phyloP scores from a whole-genome alignment of 2,113 vertebrate species.

The Chionis minor region DNA sequence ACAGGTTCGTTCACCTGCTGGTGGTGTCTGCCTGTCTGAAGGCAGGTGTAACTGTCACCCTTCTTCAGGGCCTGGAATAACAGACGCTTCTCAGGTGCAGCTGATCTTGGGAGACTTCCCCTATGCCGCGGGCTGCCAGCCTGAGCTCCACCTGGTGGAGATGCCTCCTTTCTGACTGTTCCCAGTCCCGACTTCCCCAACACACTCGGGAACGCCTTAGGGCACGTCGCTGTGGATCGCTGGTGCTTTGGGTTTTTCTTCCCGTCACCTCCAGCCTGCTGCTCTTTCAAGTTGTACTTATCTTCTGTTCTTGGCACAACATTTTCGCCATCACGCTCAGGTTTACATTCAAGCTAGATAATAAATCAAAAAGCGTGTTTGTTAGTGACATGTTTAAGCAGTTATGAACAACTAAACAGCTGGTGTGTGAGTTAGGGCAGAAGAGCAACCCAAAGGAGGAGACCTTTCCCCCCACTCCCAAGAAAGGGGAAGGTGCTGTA shows the following conservation, averaged over 20 bases:
- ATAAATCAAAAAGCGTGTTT: background rate
- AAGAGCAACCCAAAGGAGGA: background rate
- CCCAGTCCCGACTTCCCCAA: background rate
- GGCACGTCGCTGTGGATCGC: constrained; percentile 69
- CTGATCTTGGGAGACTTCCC: background rate
- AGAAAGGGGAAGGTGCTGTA: background rate
- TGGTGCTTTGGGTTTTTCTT: constrained; percentile 64
- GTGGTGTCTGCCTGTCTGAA: background rate
- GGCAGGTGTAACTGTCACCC: background rate
- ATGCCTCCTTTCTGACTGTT: background rate
- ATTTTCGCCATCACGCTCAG: background rate
- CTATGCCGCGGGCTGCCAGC: background rate
- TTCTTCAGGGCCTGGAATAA: background rate
- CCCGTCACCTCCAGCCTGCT: constrained; percentile 26
- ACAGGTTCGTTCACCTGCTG: too few relatives aligned
- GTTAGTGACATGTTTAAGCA: background rate
- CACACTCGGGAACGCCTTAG: too few relatives aligned
- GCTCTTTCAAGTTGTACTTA: background rate
- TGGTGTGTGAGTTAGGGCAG: background rate
- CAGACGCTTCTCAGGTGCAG: background rate
- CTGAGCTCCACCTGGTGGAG: background rate
- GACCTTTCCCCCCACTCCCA: background rate
- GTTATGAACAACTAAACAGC: background rate
- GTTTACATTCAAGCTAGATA: constrained; percentile 27
- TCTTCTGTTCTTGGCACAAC: background rate